These are phyloP conservation scores for Epistrophe eligans DNA, from an alignment of 2,888 invertebrate genomes.

Conservation along the genomic window DNA sequence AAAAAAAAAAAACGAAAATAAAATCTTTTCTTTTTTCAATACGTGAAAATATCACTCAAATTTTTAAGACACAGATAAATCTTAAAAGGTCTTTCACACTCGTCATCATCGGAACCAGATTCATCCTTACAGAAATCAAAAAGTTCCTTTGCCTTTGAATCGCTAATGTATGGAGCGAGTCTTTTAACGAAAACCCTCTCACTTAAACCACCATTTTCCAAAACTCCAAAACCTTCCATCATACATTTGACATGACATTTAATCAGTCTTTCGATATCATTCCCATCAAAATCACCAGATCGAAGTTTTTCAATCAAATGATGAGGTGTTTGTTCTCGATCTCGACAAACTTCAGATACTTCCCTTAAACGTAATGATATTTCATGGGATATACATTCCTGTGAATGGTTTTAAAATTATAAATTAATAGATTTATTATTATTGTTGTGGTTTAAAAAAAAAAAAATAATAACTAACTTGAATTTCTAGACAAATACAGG, in stretches of 20 bases:
- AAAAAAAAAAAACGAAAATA: not conserved
- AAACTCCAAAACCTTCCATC: conserved; percentile 5
- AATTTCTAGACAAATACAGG: not conserved
- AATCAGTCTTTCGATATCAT: not conserved
- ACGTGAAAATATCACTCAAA: conserved; percentile 11
- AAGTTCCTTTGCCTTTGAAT: not conserved
- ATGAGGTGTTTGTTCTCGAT: not conserved
- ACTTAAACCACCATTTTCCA: not conserved
- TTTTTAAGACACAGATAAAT: not conserved
- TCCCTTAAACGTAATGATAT: not conserved
- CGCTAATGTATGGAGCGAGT: not conserved
- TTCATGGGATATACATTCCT: not conserved
- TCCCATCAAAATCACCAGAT: not conserved
- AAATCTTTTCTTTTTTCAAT: not conserved
- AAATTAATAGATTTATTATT: not conserved
- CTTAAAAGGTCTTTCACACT: conserved; percentile 6
- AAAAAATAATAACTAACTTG: not conserved
- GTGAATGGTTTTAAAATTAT: not conserved
- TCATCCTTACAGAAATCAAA: conserved; percentile 15
- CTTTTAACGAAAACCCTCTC: not conserved
- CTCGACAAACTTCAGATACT: not conserved
- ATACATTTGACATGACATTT: conserved; percentile 14
- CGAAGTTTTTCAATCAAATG: not conserved
- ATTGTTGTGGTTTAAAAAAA: not conserved
- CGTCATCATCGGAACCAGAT: not conserved